phyloP scores from a whole-genome alignment of 2,797 vertebrate genomes.

The Takifugu ocellatus region DNA sequence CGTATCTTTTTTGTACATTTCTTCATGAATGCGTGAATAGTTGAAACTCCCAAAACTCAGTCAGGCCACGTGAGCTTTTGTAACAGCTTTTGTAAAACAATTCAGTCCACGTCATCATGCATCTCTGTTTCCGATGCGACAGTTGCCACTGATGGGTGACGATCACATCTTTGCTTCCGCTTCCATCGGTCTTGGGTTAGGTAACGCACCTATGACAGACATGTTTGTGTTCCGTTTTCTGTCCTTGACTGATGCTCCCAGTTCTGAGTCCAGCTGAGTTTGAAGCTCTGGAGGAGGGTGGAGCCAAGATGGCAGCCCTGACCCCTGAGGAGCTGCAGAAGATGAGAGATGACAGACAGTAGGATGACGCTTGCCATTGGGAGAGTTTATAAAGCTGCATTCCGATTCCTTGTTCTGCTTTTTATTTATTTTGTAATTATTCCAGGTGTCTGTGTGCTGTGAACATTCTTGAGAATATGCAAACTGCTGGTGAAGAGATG shows the following conservation, averaged over 20 bases:
- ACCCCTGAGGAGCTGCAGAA: slow-evolving; percentile 78
- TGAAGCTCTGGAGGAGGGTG: slow-evolving; percentile 73
- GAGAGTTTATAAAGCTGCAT: background rate
- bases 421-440: slow-evolving; percentile 5
- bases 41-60: too few relatives aligned
- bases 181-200: background rate
- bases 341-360: slow-evolving; percentile 80
- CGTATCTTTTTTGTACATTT: slow-evolving; percentile 84
- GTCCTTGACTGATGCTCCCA: slow-evolving; percentile 66
- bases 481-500: slow-evolving; percentile 53
- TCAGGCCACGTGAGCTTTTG: too few relatives aligned
- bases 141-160: too few relatives aligned
- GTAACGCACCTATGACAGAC: background rate
- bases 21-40: too few relatives aligned
- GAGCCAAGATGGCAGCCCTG: slow-evolving; percentile 74
- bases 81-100: too few relatives aligned
- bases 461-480: slow-evolving; percentile 78
- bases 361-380: slow-evolving; percentile 6
- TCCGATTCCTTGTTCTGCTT: background rate
- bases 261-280: slow-evolving; percentile 84
- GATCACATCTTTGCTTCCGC: too few relatives aligned
- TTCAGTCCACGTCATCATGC: too few relatives aligned
- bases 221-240: background rate
- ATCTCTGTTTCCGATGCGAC: too few relatives aligned
- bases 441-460: slow-evolving; percentile 74